phyloP scores from a whole-genome alignment of 92 coral and sea anemone genomes.

The Virgularia gustaviana region DNA sequence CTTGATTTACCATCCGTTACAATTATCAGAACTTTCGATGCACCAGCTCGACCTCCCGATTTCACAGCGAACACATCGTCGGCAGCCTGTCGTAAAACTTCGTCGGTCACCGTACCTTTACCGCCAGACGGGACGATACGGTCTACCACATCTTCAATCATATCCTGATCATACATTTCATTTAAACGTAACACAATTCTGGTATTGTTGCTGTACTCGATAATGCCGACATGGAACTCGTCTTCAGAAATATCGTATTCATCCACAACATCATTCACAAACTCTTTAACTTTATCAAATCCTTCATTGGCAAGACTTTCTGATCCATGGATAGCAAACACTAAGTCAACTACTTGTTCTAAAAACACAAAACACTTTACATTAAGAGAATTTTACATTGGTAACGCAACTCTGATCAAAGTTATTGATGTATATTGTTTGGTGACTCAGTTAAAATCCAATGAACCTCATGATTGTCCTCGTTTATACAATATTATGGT shows the following conservation, averaged over 20 bases:
- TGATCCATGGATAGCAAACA: constrained; percentile 59
- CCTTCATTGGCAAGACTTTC: constrained; percentile 57
- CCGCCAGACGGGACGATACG: constrained; percentile 30
- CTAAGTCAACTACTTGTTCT: constrained; percentile 21
- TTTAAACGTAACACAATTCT: constrained; percentile 15
- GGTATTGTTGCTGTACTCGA: constrained; percentile 29
- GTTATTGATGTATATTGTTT: no score
- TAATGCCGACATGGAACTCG: constrained; percentile 51
- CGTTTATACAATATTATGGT: no score
- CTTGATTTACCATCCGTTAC: constrained; percentile 77
- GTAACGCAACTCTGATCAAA: no score
- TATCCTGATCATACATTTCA: neutral
- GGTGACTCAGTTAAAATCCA: no score
- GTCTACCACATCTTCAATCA: constrained; percentile 9
- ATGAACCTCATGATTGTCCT: no score
- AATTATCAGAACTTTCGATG: constrained; percentile 55
- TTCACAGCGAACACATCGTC: constrained; percentile 53
- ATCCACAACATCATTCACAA: constrained; percentile 56
- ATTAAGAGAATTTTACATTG: no score
- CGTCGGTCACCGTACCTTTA: constrained; percentile 44
- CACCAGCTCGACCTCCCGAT: constrained; percentile 62
- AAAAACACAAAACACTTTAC: neutral
- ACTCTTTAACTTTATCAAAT: constrained; percentile 64
- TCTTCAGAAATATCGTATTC: constrained; percentile 55
- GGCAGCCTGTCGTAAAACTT: constrained; percentile 59